Conservation (phyloP, 1,140 invertebrate species). For the Pogonomyrmex barbatus region DNA sequence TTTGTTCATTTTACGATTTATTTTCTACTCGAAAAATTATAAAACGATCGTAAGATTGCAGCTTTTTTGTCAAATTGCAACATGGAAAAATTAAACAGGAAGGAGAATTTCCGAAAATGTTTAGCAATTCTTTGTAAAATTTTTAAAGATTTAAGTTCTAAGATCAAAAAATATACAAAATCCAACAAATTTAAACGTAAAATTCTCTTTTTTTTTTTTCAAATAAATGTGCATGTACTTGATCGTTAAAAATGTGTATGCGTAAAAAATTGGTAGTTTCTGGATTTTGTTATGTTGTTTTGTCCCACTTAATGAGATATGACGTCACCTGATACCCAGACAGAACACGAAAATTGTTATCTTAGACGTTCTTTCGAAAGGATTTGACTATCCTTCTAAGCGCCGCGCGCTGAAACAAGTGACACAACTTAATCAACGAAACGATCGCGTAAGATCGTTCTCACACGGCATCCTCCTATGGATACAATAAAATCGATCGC, state of each 20-base stretch:
- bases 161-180: neutral
- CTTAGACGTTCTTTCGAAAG: neutral
- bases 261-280: neutral
- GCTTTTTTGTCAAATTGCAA: neutral
- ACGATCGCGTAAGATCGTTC: neutral
- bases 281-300: constrained; percentile 2
- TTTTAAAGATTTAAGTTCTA: neutral
- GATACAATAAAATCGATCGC: constrained; percentile 11
- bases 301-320: constrained; percentile 9
- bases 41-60: neutral
- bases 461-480: neutral
- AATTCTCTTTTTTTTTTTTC: neutral
- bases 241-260: constrained; percentile 12
- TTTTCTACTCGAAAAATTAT: neutral
- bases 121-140: neutral
- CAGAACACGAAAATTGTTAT: constrained; percentile 5
- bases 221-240: no score
- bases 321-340: constrained; percentile 1
- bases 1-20: neutral
- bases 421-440: neutral
- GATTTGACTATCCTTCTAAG: neutral
- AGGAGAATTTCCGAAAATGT: neutral
- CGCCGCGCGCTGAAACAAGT: neutral
- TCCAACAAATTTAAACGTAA: neutral
- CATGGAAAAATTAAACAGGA: neutral